These are phyloP conservation scores for Polyommatus icarus DNA, from an alignment of 2,888 invertebrate species.

Conservation along the genomic window DNA sequence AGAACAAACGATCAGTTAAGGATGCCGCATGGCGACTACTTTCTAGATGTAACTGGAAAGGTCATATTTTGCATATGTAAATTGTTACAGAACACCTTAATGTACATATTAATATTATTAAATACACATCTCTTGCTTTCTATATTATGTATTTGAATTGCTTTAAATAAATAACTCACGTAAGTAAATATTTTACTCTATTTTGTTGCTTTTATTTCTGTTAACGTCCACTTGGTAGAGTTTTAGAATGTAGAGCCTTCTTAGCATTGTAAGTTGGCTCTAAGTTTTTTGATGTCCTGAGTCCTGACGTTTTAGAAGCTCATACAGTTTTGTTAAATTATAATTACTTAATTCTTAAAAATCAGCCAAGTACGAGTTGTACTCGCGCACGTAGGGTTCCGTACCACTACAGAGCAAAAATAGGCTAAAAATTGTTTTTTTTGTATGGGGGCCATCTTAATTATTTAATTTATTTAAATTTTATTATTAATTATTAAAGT, in stretches of 20 bases:
- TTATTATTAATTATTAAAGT: too few species aligned
- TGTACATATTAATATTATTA: slow-evolving; percentile 15
- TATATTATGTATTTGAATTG: slow-evolving; percentile 3
- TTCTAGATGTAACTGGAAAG: slow-evolving; percentile 5
- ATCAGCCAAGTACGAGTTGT: too few species aligned
- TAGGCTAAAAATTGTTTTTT: too few species aligned
- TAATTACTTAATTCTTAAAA: too few species aligned
- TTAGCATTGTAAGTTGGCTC: too few species aligned
- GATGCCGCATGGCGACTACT: not conserved
- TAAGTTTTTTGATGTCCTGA: too few species aligned
- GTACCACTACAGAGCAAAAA: too few species aligned
- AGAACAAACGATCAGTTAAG: slow-evolving; percentile 3
- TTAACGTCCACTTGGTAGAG: not conserved
- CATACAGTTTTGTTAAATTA: too few species aligned
- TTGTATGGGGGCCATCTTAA: too few species aligned
- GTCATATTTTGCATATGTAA: slow-evolving; percentile 27
- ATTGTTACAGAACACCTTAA: slow-evolving; percentile 22
- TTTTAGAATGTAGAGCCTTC: not conserved
- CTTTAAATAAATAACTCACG: slow-evolving; percentile 3
- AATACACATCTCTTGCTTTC: slow-evolving; percentile 21
- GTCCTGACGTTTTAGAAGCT: too few species aligned
- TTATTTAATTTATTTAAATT: too few species aligned
- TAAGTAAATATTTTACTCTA: slow-evolving; percentile 1
- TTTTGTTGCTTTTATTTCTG: not conserved
- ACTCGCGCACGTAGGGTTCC: too few species aligned